Conservation (phyloP, 23 tunicate genomes). For the Ciona savignyi region DNA sequence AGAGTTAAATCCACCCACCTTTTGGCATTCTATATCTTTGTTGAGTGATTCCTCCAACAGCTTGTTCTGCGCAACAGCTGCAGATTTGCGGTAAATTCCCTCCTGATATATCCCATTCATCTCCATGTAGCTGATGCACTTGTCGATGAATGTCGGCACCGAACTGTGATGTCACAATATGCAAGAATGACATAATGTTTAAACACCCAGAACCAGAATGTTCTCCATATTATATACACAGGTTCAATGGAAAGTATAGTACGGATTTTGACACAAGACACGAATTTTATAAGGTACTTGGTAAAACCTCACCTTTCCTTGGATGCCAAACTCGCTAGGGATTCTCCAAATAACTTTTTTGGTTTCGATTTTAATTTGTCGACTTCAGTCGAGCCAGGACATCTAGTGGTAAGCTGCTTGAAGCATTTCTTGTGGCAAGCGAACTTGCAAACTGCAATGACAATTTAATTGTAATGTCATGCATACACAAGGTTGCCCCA, state of each 20-base stretch:
- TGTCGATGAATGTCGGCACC: slow-evolving; percentile 55
- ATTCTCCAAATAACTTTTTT: slow-evolving; percentile 45
- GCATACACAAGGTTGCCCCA: not conserved
- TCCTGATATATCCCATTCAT: slow-evolving; percentile 67
- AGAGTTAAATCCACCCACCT: too few species aligned
- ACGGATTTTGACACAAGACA: too few species aligned
- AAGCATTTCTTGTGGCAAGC: slow-evolving; percentile 51
- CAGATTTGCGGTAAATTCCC: slow-evolving; percentile 60
- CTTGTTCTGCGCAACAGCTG: slow-evolving; percentile 38
- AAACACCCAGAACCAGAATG: too few species aligned
- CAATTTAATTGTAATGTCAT: not conserved
- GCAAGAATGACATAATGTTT: too few species aligned
- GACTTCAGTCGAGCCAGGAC: slow-evolving; percentile 32
- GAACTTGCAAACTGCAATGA: slow-evolving; percentile 39
- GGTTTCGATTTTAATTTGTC: slow-evolving; percentile 21
- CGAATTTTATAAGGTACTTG: too few species aligned
- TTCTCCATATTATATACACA: too few species aligned
- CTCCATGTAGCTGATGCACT: slow-evolving; percentile 60
- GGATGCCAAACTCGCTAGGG: slow-evolving; percentile 11
- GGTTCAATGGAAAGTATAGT: too few species aligned
- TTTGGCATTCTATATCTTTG: slow-evolving; percentile 47
- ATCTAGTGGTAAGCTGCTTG: slow-evolving; percentile 21
- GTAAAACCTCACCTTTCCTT: not conserved
- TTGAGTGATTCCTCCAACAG: slow-evolving; percentile 31
- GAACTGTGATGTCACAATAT: slow-evolving; percentile 8